A percentile compares a stretch with the other conserved stretches of the same genome.
These are phyloP conservation scores for Rugalucina vietnamica DNA, from an alignment of 2,888 invertebrate genomes.

Conservation along the genomic window DNA sequence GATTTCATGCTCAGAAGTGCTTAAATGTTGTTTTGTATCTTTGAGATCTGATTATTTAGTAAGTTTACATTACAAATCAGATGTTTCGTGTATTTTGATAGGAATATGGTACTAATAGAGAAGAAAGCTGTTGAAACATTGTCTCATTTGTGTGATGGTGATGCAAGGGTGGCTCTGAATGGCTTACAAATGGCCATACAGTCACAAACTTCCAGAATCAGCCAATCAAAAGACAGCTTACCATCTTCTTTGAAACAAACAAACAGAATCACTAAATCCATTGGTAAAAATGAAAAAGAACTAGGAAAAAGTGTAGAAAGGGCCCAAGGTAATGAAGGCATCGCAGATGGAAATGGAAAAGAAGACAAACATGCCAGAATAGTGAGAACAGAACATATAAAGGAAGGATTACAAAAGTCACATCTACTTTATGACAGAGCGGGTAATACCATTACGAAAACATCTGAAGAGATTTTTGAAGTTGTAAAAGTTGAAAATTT, in stretches of 20 bases:
- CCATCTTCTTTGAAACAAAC: neutral
- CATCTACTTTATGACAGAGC: conserved; percentile 91
- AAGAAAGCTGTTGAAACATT: conserved; percentile 88
- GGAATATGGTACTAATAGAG: conserved; percentile 83
- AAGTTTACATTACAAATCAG: neutral
- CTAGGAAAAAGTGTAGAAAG: too few species aligned
- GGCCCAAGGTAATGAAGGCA: neutral
- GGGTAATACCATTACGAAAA: too few species aligned
- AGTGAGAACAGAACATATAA: conserved; percentile 88
- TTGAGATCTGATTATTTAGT: neutral
- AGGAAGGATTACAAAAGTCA: conserved; percentile 90
- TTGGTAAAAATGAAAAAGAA: neutral
- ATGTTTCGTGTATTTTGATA: too few species aligned
- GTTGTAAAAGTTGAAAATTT: too few species aligned
- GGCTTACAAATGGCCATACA: conserved; percentile 90
- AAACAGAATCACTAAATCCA: neutral
- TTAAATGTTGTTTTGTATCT: too few species aligned
- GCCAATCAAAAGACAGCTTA: conserved; percentile 25
- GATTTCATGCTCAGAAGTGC: too few species aligned
- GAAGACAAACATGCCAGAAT: conserved; percentile 26
- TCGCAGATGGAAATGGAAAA: neutral
- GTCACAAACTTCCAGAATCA: conserved; percentile 81
- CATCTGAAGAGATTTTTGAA: too few species aligned
- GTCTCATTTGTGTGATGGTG: conserved; percentile 92
- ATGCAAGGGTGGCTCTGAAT: conserved; percentile 91